Base-by-base conservation (phyloP, 2,888 invertebrate genomes). In the Pyrrhia umbra region DNA sequence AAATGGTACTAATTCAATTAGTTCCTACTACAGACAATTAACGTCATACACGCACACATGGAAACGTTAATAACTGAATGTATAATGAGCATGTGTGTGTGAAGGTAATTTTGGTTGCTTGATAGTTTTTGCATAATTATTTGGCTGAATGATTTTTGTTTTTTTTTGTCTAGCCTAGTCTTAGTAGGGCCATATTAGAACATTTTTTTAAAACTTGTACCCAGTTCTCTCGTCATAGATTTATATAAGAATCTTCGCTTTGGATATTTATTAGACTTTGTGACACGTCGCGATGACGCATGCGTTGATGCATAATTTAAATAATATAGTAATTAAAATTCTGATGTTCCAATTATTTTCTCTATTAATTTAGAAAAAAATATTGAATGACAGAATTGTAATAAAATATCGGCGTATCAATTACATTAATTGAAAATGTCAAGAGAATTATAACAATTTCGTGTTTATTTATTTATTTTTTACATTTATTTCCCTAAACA, bases 1-100 rank as follows among this genome's bases (percentile, higher is more conserved):
- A 65, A 74, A 75, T 42, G 25, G 13, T 56, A 49, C 81, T 85
- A 85, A 86, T 82, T 78, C 13, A 81, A 71, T 86, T 86, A 85
- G 85, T 70, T 63, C 81, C 80, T 83, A 68, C 71, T 83, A 64
- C 70, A 68, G 23, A 10, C 60, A 79, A 84, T 84, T 85, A 82
- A 78, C 82, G 43, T 50, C 61, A 46, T 13, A 20, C 42, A 34
- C 56, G 10, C 55, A 45, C 42, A 39, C 9, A 16, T 15, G 16
- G 8, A 30, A 15, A 42, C 13, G 25, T 15, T 47, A 21, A 23
- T 47, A 40, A 46, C 27, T n/a, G 16, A 6, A 13, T n/a, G 40
- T 42, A 27, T 2, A 16, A 0, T n/a, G 1, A 15, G 25, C 5
- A 15, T 43, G 54, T 45, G 21, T 55, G 54, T 10, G 43, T 34